Evolutionary conservation across 2,797 vertebrate species (phyloP).

Genomic region (Hoplostethus atlanticus): DNA sequence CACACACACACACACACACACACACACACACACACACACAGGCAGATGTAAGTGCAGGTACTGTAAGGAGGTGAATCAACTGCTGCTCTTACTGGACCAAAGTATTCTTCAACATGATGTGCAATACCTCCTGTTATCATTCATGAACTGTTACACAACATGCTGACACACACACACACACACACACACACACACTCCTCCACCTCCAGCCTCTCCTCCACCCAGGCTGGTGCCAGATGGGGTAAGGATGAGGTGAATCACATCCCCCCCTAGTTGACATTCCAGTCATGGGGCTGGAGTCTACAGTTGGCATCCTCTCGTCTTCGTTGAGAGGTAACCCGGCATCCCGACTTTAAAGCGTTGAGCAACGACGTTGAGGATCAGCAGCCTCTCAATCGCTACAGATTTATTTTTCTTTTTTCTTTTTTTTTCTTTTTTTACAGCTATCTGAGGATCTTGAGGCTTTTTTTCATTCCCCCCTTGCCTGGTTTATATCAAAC

Average conservation of each 20-base stretch:
- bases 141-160: background rate
- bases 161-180: background rate
- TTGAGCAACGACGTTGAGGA: slow-evolving; percentile 53
- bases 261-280: slow-evolving; percentile 55
- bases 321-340: slow-evolving; percentile 48
- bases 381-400: slow-evolving; percentile 37
- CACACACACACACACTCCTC: background rate
- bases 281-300: slow-evolving; percentile 57
- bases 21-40: slow-evolving; percentile 13
- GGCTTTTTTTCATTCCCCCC: slow-evolving; percentile 18
- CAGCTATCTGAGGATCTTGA: slow-evolving; percentile 19
- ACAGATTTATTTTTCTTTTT: background rate
- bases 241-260: slow-evolving; percentile 63
- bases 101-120: slow-evolving; percentile 29
- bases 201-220: slow-evolving; percentile 28
- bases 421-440: too few species aligned
- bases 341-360: slow-evolving; percentile 55
- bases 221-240: slow-evolving; percentile 50
- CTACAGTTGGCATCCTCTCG: slow-evolving; percentile 51
- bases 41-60: slow-evolving; percentile 18
- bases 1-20: slow-evolving; percentile 6
- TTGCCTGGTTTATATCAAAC: slow-evolving; percentile 15
- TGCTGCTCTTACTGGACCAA: slow-evolving; percentile 15
- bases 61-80: slow-evolving; percentile 38
- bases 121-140: background rate